Conservation (phyloP, 2,797 vertebrate genomes). For the Thripadectes ignobilis region DNA sequence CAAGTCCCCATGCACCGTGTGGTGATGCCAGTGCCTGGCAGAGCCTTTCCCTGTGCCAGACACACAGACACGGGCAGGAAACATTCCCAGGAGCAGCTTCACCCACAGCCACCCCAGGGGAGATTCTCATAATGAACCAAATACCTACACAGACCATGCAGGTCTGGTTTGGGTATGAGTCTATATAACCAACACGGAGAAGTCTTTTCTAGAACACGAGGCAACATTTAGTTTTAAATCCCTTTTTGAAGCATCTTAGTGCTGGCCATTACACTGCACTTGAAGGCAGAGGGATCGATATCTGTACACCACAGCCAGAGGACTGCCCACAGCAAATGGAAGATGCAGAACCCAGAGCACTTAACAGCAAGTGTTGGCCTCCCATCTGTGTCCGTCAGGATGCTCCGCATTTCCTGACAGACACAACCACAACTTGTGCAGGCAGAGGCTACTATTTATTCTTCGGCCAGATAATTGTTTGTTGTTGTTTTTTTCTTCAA, state of each 20-base stretch:
- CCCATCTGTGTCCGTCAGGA: slow-evolving; percentile 28
- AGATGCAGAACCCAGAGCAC: slow-evolving; percentile 24
- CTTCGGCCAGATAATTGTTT: not conserved
- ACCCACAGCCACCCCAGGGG: not conserved
- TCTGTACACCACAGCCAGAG: slow-evolving; percentile 9
- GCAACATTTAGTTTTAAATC: not conserved
- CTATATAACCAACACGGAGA: not conserved
- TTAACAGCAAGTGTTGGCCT: not conserved
- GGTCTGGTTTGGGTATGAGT: not conserved
- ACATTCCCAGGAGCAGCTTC: not conserved
- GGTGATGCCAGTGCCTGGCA: not conserved
- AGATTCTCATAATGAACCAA: not conserved
- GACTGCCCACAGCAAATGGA: slow-evolving; percentile 50
- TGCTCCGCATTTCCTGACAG: slow-evolving; percentile 21
- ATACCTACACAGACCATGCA: accelerated
- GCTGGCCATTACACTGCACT: not conserved
- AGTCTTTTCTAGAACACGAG: not conserved
- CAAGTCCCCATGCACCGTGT: not conserved
- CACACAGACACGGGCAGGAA: not conserved
- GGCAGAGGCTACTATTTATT: not conserved
- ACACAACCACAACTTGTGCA: not conserved
- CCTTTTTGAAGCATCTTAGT: not conserved
- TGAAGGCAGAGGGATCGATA: slow-evolving; percentile 58
- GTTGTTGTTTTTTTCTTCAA: not conserved
- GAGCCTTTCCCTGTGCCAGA: not conserved